Conservation (phyloP, 2,888 invertebrate species). For the Pediacus dermestoides region DNA sequence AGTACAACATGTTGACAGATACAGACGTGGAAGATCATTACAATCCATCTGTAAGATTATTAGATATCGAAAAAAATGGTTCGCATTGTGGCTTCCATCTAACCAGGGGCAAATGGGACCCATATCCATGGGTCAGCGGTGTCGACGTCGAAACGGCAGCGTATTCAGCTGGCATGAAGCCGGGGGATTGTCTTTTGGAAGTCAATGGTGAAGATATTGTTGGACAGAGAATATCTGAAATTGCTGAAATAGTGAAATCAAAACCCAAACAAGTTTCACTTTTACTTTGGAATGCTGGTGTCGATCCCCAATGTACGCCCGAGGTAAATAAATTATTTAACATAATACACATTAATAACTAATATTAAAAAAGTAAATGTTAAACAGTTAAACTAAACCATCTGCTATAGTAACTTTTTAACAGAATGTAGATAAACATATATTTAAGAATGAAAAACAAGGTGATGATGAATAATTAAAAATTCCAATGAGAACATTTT, state of each 20-base stretch:
- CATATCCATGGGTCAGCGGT: constrained; percentile 74
- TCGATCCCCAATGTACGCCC: constrained; percentile 50
- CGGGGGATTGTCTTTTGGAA: constrained; percentile 71
- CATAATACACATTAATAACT: neutral
- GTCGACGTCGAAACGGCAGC: constrained; percentile 63
- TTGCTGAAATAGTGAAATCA: constrained; percentile 53
- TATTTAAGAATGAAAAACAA: too few species aligned
- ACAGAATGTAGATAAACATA: too few species aligned
- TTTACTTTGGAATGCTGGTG: constrained; percentile 53
- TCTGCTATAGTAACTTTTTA: too few species aligned
- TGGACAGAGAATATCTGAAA: constrained; percentile 53
- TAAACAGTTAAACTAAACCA: too few species aligned
- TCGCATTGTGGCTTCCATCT: constrained; percentile 68
- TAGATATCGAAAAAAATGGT: constrained; percentile 59
- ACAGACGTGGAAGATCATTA: constrained; percentile 40
- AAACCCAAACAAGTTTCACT: constrained; percentile 49
- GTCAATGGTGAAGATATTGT: constrained; percentile 54
- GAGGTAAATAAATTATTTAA: constrained; percentile 40
- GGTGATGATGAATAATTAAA: too few species aligned
- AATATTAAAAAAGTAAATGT: too few species aligned
- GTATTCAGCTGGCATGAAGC: constrained; percentile 59
- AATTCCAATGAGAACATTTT: too few species aligned
- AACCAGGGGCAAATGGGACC: constrained; percentile 75
- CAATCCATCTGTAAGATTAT: constrained; percentile 38
- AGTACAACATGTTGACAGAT: constrained; percentile 40